phyloP scores from a whole-genome alignment of 1,140 invertebrate species.

The Eurosta solidaginis region DNA sequence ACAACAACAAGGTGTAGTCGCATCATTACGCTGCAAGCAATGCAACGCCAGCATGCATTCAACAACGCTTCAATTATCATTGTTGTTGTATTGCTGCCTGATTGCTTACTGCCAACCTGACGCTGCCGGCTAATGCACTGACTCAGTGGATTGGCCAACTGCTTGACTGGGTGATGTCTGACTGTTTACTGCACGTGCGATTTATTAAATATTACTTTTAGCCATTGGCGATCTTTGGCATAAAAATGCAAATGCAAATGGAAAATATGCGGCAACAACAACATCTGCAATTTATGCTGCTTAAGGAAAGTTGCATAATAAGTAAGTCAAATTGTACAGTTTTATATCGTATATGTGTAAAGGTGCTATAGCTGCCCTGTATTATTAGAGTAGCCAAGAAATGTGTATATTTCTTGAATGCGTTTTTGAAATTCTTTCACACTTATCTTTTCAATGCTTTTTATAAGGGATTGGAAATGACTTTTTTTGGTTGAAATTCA shows the following conservation, averaged over 20 bases:
- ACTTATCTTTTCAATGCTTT: too few species aligned
- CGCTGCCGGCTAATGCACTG: background rate
- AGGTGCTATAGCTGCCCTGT: too few species aligned
- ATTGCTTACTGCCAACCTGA: constrained; percentile 11
- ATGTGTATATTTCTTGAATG: too few species aligned
- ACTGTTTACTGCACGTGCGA: background rate
- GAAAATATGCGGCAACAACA: background rate
- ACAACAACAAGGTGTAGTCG: background rate
- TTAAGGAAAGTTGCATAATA: background rate
- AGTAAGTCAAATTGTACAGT: background rate
- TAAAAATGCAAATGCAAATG: background rate
- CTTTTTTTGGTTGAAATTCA: too few species aligned
- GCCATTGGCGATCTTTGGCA: background rate
- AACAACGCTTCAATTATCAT: background rate
- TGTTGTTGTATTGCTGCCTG: background rate
- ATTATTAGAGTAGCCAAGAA: too few species aligned
- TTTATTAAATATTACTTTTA: background rate
- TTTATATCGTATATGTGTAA: background rate
- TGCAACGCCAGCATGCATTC: background rate
- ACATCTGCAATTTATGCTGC: background rate
- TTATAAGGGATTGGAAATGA: too few species aligned
- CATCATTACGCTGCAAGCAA: background rate
- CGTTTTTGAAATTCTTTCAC: too few species aligned
- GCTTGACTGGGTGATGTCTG: background rate
- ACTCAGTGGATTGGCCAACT: background rate